A percentile compares a stretch with the other conserved stretches of the same genome.
Evolutionary conservation across 2,888 invertebrate species (phyloP).

Genomic region (Norana najaformis): DNA sequence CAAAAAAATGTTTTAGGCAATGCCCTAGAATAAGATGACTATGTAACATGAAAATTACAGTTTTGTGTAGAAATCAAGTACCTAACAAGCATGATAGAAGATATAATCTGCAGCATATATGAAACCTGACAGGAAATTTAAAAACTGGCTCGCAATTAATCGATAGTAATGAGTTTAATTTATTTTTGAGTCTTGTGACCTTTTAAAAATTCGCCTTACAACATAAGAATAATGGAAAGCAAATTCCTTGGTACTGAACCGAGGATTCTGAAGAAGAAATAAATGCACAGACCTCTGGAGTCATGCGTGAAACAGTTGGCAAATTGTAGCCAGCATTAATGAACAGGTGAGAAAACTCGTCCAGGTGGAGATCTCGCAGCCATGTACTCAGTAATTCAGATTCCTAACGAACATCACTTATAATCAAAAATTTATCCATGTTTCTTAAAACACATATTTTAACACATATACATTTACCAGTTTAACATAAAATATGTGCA

Average conservation of each 20-base stretch:
- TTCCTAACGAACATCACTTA: slow-evolving; percentile 65
- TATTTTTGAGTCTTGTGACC: neutral
- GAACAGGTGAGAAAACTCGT: slow-evolving; percentile 91
- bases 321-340: slow-evolving; percentile 94
- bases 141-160: neutral
- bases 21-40: neutral
- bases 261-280: neutral
- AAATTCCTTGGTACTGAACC: neutral
- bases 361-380: slow-evolving; percentile 89
- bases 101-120: neutral
- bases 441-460: neutral
- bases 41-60: neutral
- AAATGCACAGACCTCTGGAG: slow-evolving; percentile 79
- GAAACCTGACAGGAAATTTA: neutral
- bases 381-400: slow-evolving; percentile 89
- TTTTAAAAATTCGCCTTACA: neutral
- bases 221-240: neutral
- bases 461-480: slow-evolving; percentile 48
- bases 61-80: neutral
- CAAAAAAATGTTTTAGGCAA: neutral
- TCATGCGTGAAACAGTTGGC: slow-evolving; percentile 95
- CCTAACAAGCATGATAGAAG: neutral
- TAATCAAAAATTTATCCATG: neutral
- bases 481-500: neutral
- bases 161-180: neutral